Percentiles rank a stretch among this genome's conserved stretches.
Evolutionary conservation across 53 echinoderm and acorn worm species (phyloP).

Genomic region (Echinometra lucunter): DNA sequence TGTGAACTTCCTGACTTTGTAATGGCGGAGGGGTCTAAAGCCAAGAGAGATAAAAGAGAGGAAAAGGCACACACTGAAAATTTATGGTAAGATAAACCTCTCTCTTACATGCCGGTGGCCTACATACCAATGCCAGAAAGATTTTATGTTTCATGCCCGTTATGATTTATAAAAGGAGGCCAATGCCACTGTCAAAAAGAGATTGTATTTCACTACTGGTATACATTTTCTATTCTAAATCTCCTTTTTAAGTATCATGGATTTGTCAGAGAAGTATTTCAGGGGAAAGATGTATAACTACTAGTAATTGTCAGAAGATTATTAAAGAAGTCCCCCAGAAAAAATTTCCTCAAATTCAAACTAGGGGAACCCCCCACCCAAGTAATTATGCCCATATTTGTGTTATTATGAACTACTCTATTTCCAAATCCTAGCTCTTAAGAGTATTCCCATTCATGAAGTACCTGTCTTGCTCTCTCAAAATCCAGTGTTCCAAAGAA

Average conservation of each 20-base stretch:
- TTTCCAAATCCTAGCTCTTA: neutral
- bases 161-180: neutral
- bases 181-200: no score
- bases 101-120: neutral
- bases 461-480: neutral
- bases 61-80: neutral
- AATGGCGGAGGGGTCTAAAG: neutral
- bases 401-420: neutral
- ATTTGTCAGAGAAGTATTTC: neutral
- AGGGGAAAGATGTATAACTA: neutral
- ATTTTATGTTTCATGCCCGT: neutral
- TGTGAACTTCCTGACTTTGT: neutral
- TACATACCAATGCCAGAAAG: neutral
- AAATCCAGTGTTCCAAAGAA: neutral
- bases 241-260: no score
- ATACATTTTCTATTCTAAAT: no score
- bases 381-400: neutral
- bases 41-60: neutral
- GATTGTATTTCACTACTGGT: no score
- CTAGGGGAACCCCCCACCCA: neutral
- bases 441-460: neutral
- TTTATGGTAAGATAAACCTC: neutral
- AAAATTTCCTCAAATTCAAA: neutral
- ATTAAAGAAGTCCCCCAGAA: no score
- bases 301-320: neutral